Percentiles rank a stretch among this genome's conserved stretches.
These are phyloP conservation scores for Halcyon senegalensis DNA, from an alignment of 2,113 vertebrate species.

Conservation along the genomic window DNA sequence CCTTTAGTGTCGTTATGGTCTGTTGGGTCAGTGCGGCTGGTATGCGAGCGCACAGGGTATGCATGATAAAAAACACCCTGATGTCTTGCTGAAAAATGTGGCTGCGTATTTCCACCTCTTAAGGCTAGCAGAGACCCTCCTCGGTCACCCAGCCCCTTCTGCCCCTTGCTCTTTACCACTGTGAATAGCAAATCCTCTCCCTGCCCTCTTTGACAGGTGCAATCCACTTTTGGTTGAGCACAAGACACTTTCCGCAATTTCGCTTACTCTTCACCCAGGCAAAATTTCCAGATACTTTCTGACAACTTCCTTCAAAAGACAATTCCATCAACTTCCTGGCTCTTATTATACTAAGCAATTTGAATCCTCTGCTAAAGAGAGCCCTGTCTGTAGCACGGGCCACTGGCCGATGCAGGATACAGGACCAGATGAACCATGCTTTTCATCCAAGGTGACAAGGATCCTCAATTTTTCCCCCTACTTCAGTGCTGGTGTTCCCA, in stretches of 20 bases:
- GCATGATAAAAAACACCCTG: slow-evolving; percentile 23
- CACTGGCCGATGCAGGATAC: neutral
- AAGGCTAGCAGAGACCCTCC: neutral
- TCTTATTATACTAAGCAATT: slow-evolving; percentile 12
- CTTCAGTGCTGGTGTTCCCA: neutral
- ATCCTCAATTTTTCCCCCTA: neutral
- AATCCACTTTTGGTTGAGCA: neutral
- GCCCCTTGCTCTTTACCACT: neutral
- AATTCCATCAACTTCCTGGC: neutral
- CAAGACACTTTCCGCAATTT: neutral
- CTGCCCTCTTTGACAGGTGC: neutral
- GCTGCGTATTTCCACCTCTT: neutral
- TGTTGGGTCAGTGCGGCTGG: slow-evolving; percentile 3
- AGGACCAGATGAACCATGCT: neutral
- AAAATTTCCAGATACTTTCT: slow-evolving; percentile 42
- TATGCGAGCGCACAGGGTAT: neutral
- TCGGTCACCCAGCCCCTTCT: neutral
- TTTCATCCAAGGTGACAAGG: neutral
- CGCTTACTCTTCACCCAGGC: neutral
- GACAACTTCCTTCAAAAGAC: slow-evolving; percentile 13
- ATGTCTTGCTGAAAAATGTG: neutral
- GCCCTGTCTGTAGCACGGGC: neutral
- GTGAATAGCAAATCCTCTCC: neutral
- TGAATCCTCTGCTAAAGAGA: slow-evolving; percentile 16
- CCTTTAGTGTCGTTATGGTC: slow-evolving; percentile 50